Percentiles rank a stretch among this genome's conserved stretches.
Evolutionary conservation across 2,113 vertebrate genomes (phyloP).

Genomic region (Charina bottae): DNA sequence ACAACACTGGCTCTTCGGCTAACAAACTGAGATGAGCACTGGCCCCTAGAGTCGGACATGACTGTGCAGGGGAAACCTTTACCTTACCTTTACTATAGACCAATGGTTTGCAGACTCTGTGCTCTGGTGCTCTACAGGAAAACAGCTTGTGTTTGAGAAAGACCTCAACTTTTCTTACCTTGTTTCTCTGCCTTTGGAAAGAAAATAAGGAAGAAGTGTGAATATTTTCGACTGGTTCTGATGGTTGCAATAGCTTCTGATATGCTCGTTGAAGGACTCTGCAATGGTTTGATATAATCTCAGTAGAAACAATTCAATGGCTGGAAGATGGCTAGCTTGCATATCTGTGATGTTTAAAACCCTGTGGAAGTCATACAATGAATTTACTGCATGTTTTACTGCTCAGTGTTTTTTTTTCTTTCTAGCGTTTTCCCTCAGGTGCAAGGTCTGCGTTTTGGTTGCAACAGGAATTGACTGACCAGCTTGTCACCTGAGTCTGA

Average conservation of each 20-base stretch:
- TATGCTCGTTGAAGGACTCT: constrained; percentile 43
- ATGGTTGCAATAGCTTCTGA: constrained; percentile 50
- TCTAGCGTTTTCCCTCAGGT: too few species aligned
- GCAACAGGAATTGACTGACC: too few species aligned
- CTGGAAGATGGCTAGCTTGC: constrained; percentile 18
- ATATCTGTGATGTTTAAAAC: constrained; percentile 61
- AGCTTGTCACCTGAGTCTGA: too few species aligned
- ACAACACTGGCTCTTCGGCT: too few species aligned
- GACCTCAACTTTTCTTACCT: constrained; percentile 21
- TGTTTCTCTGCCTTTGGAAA: constrained; percentile 34
- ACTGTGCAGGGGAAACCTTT: too few species aligned
- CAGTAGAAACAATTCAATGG: constrained; percentile 46
- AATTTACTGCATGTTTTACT: constrained; percentile 60
- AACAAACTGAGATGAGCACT: too few species aligned
- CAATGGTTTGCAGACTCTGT: background rate
- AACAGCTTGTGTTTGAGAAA: background rate
- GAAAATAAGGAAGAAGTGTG: constrained; percentile 37
- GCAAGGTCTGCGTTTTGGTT: too few species aligned
- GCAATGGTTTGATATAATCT: constrained; percentile 51
- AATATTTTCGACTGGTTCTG: constrained; percentile 44
- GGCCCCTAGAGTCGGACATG: too few species aligned
- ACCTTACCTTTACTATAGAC: too few species aligned
- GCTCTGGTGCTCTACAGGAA: background rate
- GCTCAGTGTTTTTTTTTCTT: constrained; percentile 61
- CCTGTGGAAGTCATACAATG: constrained; percentile 42